These are phyloP conservation scores for Ranitomeya imitator DNA, from an alignment of 2,113 vertebrate genomes.

Conservation along the genomic window DNA sequence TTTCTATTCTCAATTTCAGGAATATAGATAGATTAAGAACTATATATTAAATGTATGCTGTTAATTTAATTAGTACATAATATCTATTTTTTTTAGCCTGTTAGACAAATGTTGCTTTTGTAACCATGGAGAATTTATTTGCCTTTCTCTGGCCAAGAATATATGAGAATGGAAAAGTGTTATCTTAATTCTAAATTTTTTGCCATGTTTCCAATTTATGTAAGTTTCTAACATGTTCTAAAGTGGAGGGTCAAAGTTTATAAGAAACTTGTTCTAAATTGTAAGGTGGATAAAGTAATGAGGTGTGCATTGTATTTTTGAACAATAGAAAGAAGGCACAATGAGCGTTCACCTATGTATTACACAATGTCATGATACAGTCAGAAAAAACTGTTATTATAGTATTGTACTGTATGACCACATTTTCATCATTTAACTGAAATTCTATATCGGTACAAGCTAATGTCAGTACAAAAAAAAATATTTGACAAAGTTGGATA, in stretches of 20 bases:
- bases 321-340: neutral
- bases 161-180: neutral
- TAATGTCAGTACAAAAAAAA: conserved; percentile 35
- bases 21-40: too few relatives aligned
- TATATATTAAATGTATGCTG: neutral
- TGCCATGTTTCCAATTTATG: neutral
- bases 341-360: neutral
- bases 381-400: neutral
- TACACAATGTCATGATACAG: neutral
- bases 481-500: conserved; percentile 46
- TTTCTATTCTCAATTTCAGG: too few relatives aligned
- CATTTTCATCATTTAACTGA: conserved; percentile 27
- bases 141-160: neutral
- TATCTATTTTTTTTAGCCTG: neutral
- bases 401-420: neutral
- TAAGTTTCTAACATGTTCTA: neutral
- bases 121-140: neutral
- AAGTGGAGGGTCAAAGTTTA: neutral
- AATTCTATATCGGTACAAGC: neutral
- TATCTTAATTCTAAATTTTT: neutral
- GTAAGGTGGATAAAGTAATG: neutral
- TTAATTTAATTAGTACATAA: too few relatives aligned
- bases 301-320: neutral
- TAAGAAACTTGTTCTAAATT: neutral
- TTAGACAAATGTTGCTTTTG: neutral